Evolutionary conservation across 2,113 vertebrate genomes (phyloP), one percentile per base, ranked within the genome.

Genomic region (Oncorhynchus clarkii): DNA sequence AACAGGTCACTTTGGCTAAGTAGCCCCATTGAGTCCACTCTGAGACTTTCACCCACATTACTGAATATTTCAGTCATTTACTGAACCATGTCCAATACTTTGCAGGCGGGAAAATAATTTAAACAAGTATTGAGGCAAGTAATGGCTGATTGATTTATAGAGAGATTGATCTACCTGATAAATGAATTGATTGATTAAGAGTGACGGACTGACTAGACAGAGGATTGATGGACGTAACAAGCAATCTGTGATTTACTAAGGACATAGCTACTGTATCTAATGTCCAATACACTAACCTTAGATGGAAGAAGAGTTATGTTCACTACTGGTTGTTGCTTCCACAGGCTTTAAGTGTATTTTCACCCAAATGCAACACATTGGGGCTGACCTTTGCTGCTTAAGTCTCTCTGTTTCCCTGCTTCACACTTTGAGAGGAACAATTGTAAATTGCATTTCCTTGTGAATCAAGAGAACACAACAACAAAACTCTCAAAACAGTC

Each of bases 201-300:
- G 13, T 75, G 80, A 82, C 79, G 86, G 82, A 66, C 72, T 79
- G 83, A 86, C 82, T 70, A 51, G 77, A 84, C 49, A 39, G 82
- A 80, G 66, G 81, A 86, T 78, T 80, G 84, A 88, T 86, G 82
- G 78, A 80, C 22, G n/a, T 67, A 81, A 83, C 62, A 73, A 71
- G 34, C 67, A 13, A 67, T 67, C 65, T 27, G 26, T 26, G 31
- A 12, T 34, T 76, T 31, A 67, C 24, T 27, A 11, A 77, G 80
- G 81, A 82, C 79, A 82, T 79, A 54, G 16, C 6, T 34, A 89
- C 80, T 86, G 39, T 48, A 76, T 89, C 75, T 77, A 77, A 82
- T 82, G 78, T 75, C 68, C 73, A 71, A 73, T 77, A 67, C 22
- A 60, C 75, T 73, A 76, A 85, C 29, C 29, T 64, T 66, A 54